Conservation (phyloP, 2,888 invertebrate genomes). For the Pharmacophagus antenor region DNA sequence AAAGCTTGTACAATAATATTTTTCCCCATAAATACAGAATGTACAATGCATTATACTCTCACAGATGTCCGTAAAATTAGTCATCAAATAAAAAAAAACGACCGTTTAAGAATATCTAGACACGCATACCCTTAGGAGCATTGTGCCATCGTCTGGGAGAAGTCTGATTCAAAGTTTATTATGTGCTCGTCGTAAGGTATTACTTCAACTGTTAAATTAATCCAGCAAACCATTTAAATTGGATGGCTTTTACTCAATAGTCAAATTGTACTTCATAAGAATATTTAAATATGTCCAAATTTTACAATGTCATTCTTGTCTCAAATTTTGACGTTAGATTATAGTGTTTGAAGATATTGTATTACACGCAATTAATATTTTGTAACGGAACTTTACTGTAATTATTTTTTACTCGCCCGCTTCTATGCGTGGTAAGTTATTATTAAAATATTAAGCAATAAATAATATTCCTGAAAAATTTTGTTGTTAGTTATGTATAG, state of each 20-base stretch:
- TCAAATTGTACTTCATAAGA: constrained; percentile 9
- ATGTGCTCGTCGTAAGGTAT: not conserved
- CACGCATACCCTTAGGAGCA: constrained; percentile 3
- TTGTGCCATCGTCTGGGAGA: constrained; percentile 9
- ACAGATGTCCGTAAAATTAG: constrained; percentile 4
- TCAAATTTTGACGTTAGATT: not conserved
- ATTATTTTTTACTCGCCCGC: too few relatives aligned
- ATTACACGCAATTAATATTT: too few relatives aligned
- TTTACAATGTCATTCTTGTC: not conserved
- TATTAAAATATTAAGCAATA: too few relatives aligned
- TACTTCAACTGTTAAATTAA: constrained; percentile 15
- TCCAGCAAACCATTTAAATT: constrained; percentile 7
- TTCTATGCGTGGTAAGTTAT: too few relatives aligned
- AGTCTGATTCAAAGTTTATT: constrained; percentile 15
- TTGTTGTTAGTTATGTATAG: too few relatives aligned
- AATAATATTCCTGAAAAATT: too few relatives aligned
- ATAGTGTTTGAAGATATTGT: too few relatives aligned
- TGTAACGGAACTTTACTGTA: too few relatives aligned
- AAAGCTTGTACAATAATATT: not conserved
- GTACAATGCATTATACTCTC: not conserved
- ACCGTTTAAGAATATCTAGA: not conserved
- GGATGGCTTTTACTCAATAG: constrained; percentile 3
- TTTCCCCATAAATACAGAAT: not conserved
- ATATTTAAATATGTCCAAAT: not conserved
- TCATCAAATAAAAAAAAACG: constrained; percentile 3